Evolutionary conservation across 2,797 vertebrate species (phyloP).

Genomic region (Cossypha polioptera): DNA sequence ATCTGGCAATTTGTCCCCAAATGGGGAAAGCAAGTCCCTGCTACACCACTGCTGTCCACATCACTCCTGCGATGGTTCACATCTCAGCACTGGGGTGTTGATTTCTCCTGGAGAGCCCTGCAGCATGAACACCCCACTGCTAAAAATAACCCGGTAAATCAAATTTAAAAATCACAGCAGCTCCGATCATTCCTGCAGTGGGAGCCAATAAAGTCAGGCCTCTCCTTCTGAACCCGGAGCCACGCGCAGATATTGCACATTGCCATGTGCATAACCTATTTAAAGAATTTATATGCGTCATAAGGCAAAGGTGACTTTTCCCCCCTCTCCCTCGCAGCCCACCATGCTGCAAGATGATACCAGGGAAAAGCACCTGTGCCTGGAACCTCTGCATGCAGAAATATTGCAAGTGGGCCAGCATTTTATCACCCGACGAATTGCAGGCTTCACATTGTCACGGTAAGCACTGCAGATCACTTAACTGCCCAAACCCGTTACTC

Average conservation of each 20-base stretch:
- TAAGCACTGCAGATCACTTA: conserved; percentile 27
- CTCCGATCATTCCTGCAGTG: conserved; percentile 16
- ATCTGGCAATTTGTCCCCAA: background rate
- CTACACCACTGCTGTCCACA: background rate
- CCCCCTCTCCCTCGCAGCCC: conserved; percentile 19
- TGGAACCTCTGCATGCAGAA: background rate
- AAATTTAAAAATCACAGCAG: conserved; percentile 22
- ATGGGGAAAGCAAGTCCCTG: background rate
- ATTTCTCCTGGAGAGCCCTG: conserved; percentile 1
- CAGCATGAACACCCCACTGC: conserved; percentile 31
- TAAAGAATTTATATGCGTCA: conserved; percentile 50
- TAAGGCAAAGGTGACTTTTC: conserved; percentile 39
- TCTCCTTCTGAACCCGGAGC: conserved; percentile 33
- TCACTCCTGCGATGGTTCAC: background rate
- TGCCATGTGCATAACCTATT: conserved; percentile 45
- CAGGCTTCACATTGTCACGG: background rate
- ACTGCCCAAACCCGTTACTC: conserved; percentile 41
- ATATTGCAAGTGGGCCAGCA: background rate
- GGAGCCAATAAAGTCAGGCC: conserved; percentile 58
- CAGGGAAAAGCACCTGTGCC: conserved; percentile 17
- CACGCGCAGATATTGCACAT: conserved; percentile 22
- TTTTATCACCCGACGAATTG: background rate
- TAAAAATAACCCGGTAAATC: conserved; percentile 44
- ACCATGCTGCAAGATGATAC: background rate
- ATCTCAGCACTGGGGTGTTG: background rate